These are phyloP conservation scores for Cuculus canorus DNA, from an alignment of 2,797 vertebrate genomes.

Conservation along the genomic window DNA sequence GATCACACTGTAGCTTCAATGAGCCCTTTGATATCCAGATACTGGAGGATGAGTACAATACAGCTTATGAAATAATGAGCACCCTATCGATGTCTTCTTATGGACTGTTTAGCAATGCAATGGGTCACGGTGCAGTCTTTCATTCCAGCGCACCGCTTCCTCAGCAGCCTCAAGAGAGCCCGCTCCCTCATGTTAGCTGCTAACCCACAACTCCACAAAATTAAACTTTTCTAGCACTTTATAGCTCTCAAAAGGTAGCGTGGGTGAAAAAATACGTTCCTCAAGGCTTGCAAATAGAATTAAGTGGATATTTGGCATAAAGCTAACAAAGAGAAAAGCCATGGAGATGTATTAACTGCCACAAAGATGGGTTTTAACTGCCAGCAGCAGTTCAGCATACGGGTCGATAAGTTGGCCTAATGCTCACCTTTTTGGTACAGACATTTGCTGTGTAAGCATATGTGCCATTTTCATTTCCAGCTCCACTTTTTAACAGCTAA, in stretches of 20 bases:
- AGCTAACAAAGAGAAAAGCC: slow-evolving; percentile 25
- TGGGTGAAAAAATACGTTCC: slow-evolving; percentile 51
- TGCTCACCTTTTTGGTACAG: slow-evolving; percentile 41
- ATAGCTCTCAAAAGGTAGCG: slow-evolving; percentile 33
- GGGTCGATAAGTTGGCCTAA: not conserved
- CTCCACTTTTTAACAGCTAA: slow-evolving; percentile 53
- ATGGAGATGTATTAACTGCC: slow-evolving; percentile 21
- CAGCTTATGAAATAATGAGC: not conserved
- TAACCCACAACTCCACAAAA: slow-evolving; percentile 11
- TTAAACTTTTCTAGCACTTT: slow-evolving; percentile 41
- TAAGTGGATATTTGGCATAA: slow-evolving; percentile 56
- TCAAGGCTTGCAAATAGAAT: slow-evolving; percentile 47
- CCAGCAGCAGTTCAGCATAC: not conserved
- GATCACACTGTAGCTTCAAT: not conserved
- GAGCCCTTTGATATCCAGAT: not conserved
- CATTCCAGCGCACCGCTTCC: not conserved
- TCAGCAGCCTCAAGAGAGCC: not conserved
- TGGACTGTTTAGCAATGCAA: not conserved
- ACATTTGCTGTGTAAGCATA: slow-evolving; percentile 20
- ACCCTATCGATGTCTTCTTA: not conserved
- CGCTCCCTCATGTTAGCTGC: not conserved
- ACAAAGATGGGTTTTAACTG: not conserved
- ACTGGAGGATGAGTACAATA: not conserved
- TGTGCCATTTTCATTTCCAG: slow-evolving; percentile 49
- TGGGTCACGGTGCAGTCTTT: not conserved